A percentile compares a stretch with the other conserved stretches of the same genome.
These are phyloP conservation scores for Hydropotes inermis DNA, from an alignment of 2,113 vertebrate species.

Conservation along the genomic window DNA sequence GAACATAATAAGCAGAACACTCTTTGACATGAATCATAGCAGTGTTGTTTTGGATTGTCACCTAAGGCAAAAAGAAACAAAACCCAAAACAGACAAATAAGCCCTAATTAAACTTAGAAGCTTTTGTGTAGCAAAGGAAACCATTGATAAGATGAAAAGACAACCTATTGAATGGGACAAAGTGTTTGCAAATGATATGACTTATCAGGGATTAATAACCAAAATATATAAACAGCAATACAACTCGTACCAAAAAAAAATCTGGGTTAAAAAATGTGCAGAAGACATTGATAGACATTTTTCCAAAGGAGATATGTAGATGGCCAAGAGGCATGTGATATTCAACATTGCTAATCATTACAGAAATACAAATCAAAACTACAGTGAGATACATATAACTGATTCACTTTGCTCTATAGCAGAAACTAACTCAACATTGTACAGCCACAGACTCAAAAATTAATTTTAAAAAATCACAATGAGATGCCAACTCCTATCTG, in stretches of 20 bases:
- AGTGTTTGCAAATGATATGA: neutral
- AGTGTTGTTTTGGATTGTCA: neutral
- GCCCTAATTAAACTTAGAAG: neutral
- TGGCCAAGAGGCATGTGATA: neutral
- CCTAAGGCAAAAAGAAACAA: neutral
- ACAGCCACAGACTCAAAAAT: neutral
- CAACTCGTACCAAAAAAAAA: neutral
- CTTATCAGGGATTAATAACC: neutral
- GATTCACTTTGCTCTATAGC: neutral
- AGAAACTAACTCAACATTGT: neutral
- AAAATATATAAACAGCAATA: neutral
- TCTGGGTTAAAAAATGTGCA: neutral
- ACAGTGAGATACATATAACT: neutral
- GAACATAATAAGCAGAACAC: neutral
- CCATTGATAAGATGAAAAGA: neutral
- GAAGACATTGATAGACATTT: neutral
- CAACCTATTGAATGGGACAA: neutral
- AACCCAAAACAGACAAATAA: neutral
- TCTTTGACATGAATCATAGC: neutral
- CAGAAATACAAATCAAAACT: neutral
- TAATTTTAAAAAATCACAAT: neutral
- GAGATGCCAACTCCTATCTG: neutral
- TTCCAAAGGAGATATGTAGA: neutral
- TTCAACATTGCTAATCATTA: neutral
- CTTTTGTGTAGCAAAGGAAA: neutral